Base-by-base conservation (phyloP, 2,113 vertebrate species). In the Herpetotheres cachinnans region DNA sequence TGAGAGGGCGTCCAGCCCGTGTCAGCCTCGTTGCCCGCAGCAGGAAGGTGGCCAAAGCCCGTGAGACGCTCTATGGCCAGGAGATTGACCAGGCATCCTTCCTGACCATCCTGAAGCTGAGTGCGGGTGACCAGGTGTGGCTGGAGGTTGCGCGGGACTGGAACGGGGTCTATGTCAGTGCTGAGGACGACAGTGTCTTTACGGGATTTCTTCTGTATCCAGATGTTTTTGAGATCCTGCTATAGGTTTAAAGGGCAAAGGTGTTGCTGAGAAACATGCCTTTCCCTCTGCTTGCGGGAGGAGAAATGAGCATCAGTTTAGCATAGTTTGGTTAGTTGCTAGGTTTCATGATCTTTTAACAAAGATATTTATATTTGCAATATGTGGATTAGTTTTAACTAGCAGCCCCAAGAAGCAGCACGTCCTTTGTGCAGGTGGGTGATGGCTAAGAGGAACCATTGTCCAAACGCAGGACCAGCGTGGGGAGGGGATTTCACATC, bases 41-140 rank as follows among this genome's bases (percentile, higher is more conserved):
- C 49, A 98, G 97, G 79, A 99, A 98, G 58, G 98, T 98, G 85
- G 98, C 99, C 83, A 98, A 98, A 88, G 98, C 99, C 40, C 98
- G 99, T 19, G 99, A 99, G 97, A 99, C 99, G 0, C 97, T 99
- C n/a, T 98, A 99, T 0, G 99, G 99, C 24, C 99, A 99, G 84
- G 99, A 99, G 95, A 99, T 99, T 20, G 99, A 99, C 96, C 99
- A 99, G 97, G 99, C 99, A 1, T 99, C 99, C 78, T 98, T 98
- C 82, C 97, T 99, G 46, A 98, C 99, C 54, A 88, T 99, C 90
- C 96, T 99, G 83, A 98, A 97, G 85, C 97, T 99, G 80, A 97
- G 91, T 2, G 97, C 20, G 5, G 99, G 99, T 0, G 99, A 99
- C 94, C 99, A 99, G 86, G 99, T 99, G 63, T 99, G 99, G 99